Evolutionary conservation across 2,888 invertebrate genomes (phyloP).

Genomic region (Cybosia mesomella): DNA sequence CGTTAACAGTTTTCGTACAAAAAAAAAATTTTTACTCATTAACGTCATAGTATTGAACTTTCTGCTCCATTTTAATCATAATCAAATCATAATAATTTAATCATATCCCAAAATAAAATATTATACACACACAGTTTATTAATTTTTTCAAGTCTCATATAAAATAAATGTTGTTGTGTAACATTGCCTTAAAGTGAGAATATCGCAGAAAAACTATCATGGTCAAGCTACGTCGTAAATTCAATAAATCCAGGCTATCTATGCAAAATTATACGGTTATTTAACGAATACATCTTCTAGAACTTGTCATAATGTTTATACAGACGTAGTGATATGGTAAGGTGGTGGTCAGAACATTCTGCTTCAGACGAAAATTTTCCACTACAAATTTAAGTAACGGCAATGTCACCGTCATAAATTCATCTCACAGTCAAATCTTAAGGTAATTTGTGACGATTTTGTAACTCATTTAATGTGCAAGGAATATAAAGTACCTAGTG

Average conservation of each 20-base stretch:
- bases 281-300: slow-evolving; percentile 43
- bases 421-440: slow-evolving; percentile 85
- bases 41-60: not conserved
- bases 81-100: not conserved
- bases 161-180: not conserved
- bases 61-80: not conserved
- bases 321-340: slow-evolving; percentile 42
- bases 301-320: slow-evolving; percentile 39
- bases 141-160: not conserved
- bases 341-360: slow-evolving; percentile 23
- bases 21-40: not conserved
- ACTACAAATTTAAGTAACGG: slow-evolving; percentile 67
- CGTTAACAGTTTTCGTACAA: not conserved
- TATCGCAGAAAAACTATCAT: slow-evolving; percentile 14
- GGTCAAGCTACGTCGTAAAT: slow-evolving; percentile 17
- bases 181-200: not conserved
- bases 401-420: slow-evolving; percentile 74
- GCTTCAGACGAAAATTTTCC: slow-evolving; percentile 66
- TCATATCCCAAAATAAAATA: no score
- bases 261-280: slow-evolving; percentile 49
- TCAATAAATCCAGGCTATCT: slow-evolving; percentile 35
- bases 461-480: slow-evolving; percentile 85
- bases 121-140: not conserved
- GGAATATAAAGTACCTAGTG: slow-evolving; percentile 80
- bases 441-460: slow-evolving; percentile 85